Evolutionary conservation across 2,888 invertebrate genomes (phyloP).

Genomic region (Hemithea aestivaria): DNA sequence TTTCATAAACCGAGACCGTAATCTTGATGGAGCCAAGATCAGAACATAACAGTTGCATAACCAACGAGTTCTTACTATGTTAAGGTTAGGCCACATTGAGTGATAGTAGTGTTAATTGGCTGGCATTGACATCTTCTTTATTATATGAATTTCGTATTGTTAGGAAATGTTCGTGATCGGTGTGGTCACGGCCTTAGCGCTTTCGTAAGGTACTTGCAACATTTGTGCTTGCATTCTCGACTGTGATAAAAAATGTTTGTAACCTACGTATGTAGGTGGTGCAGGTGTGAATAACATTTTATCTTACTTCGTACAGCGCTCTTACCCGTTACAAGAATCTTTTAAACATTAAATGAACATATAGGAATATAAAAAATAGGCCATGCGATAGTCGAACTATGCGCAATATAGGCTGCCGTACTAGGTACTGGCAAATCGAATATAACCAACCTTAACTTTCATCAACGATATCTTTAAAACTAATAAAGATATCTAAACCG

Average conservation of each 20-base stretch:
- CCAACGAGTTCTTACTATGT: conserved; percentile 6
- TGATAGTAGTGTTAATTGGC: conserved; percentile 20
- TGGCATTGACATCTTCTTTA: conserved; percentile 31
- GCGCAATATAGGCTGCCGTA: too few species aligned
- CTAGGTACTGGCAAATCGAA: too few species aligned
- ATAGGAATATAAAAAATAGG: too few species aligned
- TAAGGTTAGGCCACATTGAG: conserved; percentile 21
- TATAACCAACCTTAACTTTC: too few species aligned
- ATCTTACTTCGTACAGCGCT: too few species aligned
- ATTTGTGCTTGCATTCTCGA: conserved; percentile 4
- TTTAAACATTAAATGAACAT: too few species aligned
- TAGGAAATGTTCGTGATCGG: conserved; percentile 21
- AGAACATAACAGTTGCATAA: conserved; percentile 12
- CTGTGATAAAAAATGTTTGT: conserved; percentile 3
- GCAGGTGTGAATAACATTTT: not conserved
- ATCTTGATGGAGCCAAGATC: conserved; percentile 5
- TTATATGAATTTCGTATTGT: conserved; percentile 18
- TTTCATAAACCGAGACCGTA: too few species aligned
- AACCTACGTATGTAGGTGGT: conserved; percentile 7
- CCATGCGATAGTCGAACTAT: too few species aligned
- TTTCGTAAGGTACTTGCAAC: conserved; percentile 21
- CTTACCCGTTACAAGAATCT: too few species aligned
- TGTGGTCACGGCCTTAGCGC: conserved; percentile 21
- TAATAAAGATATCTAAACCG: too few species aligned
- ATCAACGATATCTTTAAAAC: too few species aligned